Base-by-base conservation (phyloP, 1,140 invertebrate species). In the Andrena cerasifolii region DNA sequence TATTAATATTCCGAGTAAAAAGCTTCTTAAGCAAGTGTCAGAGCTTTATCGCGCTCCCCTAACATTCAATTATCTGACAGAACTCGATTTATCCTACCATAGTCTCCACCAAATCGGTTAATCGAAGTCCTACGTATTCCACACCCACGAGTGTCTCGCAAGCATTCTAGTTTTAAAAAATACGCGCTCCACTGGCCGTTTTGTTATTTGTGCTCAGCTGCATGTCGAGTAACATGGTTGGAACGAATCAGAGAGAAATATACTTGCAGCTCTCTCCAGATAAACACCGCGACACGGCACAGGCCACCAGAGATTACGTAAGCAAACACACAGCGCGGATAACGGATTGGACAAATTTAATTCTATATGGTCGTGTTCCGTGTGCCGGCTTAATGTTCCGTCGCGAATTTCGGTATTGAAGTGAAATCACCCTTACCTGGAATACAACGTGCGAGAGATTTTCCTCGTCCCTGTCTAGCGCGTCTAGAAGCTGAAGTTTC, bases 371-470 rank as follows among this genome's bases (percentile, higher is more conserved):
- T 1, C 24, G 26, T 14, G 18, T 36, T 24, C 8, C 14, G 0
- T 3, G 24, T 18, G 3, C 1, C 33, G 5, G 16, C 0, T 12
- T 49, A 59, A 53, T 31, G 31, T n/a, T 26, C 33, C 5, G 24
- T 31, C 8, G 14, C 31, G n/a, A 53, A 72, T 18, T 51, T 43
- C 51, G 3, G 10, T 26, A n/a, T 14, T 4, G 33, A 53, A 80
- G 33, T 36, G 40, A 70, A 65, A 67, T 65, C 28, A 26, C 31
- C 79, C 88, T 92, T 91, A 97, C 97, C 95, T 97, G 96, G 90
- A 98, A 97, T 3, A 97, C 95, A 89, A 97, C 95, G 90, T 97
- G 97, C 47, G 97, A 97, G 45, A 97, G 93, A 92, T 97, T 97
- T 84, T 97, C 96, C 63, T 94, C 95, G 92, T 98, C 97, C 86